These are phyloP conservation scores for Epinephelus moara DNA, from an alignment of 2,113 vertebrate species.

Conservation along the genomic window DNA sequence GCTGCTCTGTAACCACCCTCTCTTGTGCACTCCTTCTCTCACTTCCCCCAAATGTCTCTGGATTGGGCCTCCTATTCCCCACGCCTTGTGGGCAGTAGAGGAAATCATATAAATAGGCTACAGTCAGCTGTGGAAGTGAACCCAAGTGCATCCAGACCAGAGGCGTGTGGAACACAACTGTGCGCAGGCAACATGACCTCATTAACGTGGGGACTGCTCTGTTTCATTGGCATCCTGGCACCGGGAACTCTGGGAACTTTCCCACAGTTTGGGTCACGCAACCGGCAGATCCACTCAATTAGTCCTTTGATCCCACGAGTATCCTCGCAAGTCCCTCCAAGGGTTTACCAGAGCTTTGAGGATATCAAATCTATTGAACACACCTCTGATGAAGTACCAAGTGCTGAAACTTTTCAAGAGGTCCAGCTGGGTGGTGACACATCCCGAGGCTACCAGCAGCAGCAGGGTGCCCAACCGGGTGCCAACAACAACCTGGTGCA, in stretches of 20 bases:
- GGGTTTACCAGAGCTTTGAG: not conserved
- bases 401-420: conserved; percentile 18
- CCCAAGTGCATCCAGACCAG: not conserved
- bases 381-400: not conserved
- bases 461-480: conserved; percentile 14
- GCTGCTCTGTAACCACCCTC: conserved; percentile 13
- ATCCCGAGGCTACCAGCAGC: conserved; percentile 16
- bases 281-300: conserved; percentile 41
- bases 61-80: conserved; percentile 35
- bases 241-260: conserved; percentile 62
- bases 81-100: conserved; percentile 46
- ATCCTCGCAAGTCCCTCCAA: conserved; percentile 25
- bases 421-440: not conserved
- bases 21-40: not conserved
- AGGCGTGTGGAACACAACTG: not conserved
- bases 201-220: conserved; percentile 54
- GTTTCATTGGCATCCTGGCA: conserved; percentile 49
- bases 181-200: conserved; percentile 56
- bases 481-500: conserved; percentile 17
- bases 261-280: conserved; percentile 56
- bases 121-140: not conserved
- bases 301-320: conserved; percentile 34
- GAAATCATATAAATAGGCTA: conserved; percentile 50
- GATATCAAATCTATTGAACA: conserved; percentile 5
- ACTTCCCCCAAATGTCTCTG: not conserved